phyloP scores from a whole-genome alignment of 2,797 vertebrate genomes.

The Perodicticus potto region DNA sequence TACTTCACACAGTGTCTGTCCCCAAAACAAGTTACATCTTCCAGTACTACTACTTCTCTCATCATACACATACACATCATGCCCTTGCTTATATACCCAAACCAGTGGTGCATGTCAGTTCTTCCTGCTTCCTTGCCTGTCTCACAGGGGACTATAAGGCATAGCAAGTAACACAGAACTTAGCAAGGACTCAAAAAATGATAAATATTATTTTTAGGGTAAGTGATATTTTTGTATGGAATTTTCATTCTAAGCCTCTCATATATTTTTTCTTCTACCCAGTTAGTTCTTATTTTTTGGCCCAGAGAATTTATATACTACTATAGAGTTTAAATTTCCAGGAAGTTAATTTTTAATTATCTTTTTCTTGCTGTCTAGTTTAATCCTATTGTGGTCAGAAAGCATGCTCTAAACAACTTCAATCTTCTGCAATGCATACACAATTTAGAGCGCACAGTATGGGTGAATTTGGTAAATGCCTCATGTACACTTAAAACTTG shows the following conservation, averaged over 20 bases:
- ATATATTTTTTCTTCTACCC: not conserved
- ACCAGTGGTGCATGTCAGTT: not conserved
- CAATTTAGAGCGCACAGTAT: not conserved
- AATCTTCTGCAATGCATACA: not conserved
- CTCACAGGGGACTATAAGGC: not conserved
- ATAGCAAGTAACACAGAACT: not conserved
- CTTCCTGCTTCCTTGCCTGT: not conserved
- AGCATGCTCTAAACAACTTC: not conserved
- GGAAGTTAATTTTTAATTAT: not conserved
- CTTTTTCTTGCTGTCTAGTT: not conserved
- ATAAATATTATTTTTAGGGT: not conserved
- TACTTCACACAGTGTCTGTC: not conserved
- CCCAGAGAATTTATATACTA: not conserved
- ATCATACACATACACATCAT: not conserved
- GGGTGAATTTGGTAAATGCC: not conserved
- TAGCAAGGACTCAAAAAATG: not conserved
- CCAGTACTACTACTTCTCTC: not conserved
- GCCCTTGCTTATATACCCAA: too few relatives aligned
- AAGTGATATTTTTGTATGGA: not conserved
- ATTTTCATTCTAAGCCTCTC: not conserved
- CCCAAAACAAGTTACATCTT: not conserved
- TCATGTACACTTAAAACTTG: not conserved
- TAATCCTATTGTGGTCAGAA: not conserved
- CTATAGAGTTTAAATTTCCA: not conserved
- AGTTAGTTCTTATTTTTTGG: conserved; percentile 40